These are phyloP conservation scores for Lampris megalopsis DNA, from an alignment of 2,113 vertebrate species.

Conservation along the genomic window DNA sequence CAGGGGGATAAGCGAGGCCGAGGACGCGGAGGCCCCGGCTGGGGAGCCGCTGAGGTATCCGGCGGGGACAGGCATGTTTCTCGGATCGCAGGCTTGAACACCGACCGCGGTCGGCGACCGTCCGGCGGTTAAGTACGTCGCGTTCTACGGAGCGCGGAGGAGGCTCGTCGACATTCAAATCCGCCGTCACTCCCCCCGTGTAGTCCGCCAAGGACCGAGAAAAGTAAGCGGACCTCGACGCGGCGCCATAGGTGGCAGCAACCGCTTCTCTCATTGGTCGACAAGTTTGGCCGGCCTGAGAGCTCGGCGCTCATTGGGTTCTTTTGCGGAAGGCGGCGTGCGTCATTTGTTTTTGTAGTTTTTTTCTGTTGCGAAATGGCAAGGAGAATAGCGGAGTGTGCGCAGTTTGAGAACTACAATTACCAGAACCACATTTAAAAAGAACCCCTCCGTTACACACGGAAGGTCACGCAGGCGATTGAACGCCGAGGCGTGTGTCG, in stretches of 20 bases:
- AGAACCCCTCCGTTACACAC: conserved; percentile 7
- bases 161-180: conserved; percentile 57
- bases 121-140: conserved; percentile 37
- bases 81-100: conserved; percentile 74
- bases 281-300: conserved; percentile 16
- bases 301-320: conserved; percentile 66
- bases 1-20: conserved; percentile 92
- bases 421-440: conserved; percentile 32
- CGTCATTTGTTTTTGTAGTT: conserved; percentile 70
- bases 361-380: not conserved
- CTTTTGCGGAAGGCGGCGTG: conserved; percentile 50
- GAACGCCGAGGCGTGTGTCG: conserved; percentile 6
- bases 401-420: conserved; percentile 57
- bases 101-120: conserved; percentile 67
- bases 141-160: conserved; percentile 42
- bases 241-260: conserved; percentile 60
- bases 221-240: conserved; percentile 74
- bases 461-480: conserved; percentile 75
- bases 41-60: conserved; percentile 84
- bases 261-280: conserved; percentile 65
- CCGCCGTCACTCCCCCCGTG: conserved; percentile 46
- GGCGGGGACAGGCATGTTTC: conserved; percentile 94
- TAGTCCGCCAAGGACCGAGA: conserved; percentile 59
- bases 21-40: conserved; percentile 83
- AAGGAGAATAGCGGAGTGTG: not conserved